These are phyloP conservation scores for Lasaia peninsularis DNA, from an alignment of 1,140 invertebrate species.

Conservation along the genomic window DNA sequence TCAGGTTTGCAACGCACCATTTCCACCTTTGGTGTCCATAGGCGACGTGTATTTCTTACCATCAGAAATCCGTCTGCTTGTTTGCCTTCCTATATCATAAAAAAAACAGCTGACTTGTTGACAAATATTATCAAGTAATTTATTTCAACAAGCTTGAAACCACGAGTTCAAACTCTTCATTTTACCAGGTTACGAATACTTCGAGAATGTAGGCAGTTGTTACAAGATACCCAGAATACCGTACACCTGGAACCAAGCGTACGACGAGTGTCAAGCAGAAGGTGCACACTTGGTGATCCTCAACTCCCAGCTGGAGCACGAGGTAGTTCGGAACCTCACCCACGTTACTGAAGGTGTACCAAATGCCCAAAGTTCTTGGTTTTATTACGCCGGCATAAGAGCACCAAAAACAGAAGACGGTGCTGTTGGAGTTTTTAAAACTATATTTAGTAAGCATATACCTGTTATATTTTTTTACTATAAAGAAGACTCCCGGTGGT, in stretches of 20 bases:
- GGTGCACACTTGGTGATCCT: constrained; percentile 51
- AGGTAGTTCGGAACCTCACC: constrained; percentile 33
- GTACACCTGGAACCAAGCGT: constrained; percentile 50
- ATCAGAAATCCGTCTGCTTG: too few species aligned
- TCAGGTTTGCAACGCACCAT: too few species aligned
- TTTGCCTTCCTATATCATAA: too few species aligned
- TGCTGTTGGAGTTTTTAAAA: constrained; percentile 37
- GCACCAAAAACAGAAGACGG: constrained; percentile 27
- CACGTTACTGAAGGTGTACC: background rate
- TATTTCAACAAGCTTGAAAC: too few species aligned
- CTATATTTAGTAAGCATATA: constrained; percentile 48
- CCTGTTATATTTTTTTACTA: background rate
- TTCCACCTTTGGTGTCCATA: too few species aligned
- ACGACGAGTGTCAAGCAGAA: constrained; percentile 39
- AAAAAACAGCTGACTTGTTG: too few species aligned
- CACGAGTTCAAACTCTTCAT: too few species aligned
- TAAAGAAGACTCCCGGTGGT: too few species aligned
- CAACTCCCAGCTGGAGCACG: constrained; percentile 45
- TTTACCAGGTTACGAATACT: constrained; percentile 41
- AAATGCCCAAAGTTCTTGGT: constrained; percentile 22
- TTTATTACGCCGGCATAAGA: constrained; percentile 43
- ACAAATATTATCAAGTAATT: too few species aligned
- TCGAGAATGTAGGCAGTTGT: constrained; percentile 38
- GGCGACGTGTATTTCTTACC: too few species aligned
- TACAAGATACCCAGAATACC: constrained; percentile 42